Conservation (phyloP, 2,797 vertebrate genomes). For the Sarcophilus harrisii region DNA sequence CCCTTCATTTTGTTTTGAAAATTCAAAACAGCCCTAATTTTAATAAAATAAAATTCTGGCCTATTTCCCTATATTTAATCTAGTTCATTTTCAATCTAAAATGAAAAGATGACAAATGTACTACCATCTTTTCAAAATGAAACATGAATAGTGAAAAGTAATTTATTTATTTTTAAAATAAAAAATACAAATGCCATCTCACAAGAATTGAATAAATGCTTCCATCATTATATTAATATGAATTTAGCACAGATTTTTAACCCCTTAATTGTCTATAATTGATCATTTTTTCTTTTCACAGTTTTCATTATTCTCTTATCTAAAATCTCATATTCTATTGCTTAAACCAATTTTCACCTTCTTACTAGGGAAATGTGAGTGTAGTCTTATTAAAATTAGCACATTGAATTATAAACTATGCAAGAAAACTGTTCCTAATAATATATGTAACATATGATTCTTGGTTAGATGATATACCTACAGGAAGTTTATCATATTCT, state of each 20-base stretch:
- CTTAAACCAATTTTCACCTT: not conserved
- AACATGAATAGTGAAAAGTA: not conserved
- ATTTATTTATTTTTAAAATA: not conserved
- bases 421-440: not conserved
- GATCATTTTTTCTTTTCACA: constrained; percentile 31
- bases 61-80: not conserved
- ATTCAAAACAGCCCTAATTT: not conserved
- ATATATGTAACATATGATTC: constrained; percentile 12
- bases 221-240: constrained; percentile 38
- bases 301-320: constrained; percentile 17
- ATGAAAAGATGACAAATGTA: constrained; percentile 22
- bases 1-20: not conserved
- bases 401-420: not conserved
- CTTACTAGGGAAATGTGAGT: not conserved
- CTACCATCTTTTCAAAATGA: constrained; percentile 26
- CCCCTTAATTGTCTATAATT: not conserved
- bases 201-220: constrained; percentile 20
- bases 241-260: constrained; percentile 30
- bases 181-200: not conserved
- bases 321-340: not conserved
- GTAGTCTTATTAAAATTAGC: constrained; percentile 19
- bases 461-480: constrained; percentile 78
- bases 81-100: constrained; percentile 13
- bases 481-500: constrained; percentile 88
- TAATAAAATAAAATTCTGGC: not conserved